Conservation (phyloP, 2,888 invertebrate species). For the Oligia fasciuncula region DNA sequence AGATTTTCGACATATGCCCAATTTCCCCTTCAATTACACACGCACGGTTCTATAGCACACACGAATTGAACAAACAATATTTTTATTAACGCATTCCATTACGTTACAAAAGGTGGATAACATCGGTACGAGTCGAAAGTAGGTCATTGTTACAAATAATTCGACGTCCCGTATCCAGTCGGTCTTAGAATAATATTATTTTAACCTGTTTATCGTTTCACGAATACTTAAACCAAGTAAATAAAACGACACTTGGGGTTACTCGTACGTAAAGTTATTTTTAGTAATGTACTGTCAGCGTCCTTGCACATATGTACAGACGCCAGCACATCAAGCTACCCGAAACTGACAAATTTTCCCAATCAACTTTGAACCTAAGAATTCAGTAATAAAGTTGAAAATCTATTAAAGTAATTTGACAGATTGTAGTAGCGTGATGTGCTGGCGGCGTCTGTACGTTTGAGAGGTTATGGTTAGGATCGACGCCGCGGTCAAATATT, state of each 20-base stretch:
- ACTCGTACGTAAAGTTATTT: slow-evolving; percentile 21
- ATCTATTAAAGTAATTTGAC: too few species aligned
- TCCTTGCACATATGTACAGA: slow-evolving; percentile 13
- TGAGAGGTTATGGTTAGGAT: slow-evolving; percentile 47
- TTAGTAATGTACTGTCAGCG: slow-evolving; percentile 32
- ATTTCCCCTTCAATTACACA: slow-evolving; percentile 46
- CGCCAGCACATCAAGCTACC: too few species aligned
- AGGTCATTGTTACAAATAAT: slow-evolving; percentile 69
- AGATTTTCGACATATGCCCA: neutral
- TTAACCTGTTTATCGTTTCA: slow-evolving; percentile 45
- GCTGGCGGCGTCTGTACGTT: neutral
- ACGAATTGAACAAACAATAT: slow-evolving; percentile 48
- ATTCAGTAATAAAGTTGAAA: too few species aligned
- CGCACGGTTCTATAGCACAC: slow-evolving; percentile 23
- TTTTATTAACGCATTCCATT: slow-evolving; percentile 65
- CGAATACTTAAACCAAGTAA: slow-evolving; percentile 26
- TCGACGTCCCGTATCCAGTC: slow-evolving; percentile 46
- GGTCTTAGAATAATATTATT: slow-evolving; percentile 43
- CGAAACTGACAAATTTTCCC: too few species aligned
- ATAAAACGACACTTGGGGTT: slow-evolving; percentile 34
- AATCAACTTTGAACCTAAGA: too few species aligned
- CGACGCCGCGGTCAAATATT: slow-evolving; percentile 69
- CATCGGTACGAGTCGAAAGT: slow-evolving; percentile 67
- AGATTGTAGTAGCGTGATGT: too few species aligned
- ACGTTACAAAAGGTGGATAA: slow-evolving; percentile 74